phyloP scores from a whole-genome alignment of 2,113 vertebrate genomes.

The Ciconia maguari region DNA sequence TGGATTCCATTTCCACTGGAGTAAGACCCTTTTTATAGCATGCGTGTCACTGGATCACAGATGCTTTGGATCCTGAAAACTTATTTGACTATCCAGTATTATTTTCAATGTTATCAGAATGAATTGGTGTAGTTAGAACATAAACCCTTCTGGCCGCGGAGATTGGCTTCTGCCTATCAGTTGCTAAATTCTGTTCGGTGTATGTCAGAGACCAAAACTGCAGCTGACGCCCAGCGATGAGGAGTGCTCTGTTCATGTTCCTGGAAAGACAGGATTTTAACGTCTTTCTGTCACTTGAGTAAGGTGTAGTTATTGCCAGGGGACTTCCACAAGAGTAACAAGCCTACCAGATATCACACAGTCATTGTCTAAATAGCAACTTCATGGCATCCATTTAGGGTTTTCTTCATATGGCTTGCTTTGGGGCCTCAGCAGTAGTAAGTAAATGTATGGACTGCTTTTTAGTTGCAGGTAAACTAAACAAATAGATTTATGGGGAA shows the following conservation, averaged over 20 bases:
- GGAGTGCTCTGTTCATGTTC: neutral
- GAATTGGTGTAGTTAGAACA: constrained; percentile 24
- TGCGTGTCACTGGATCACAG: neutral
- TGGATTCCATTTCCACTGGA: neutral
- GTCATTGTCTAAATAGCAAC: neutral
- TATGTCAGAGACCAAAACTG: constrained; percentile 36
- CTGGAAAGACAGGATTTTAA: neutral
- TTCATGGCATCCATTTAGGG: neutral
- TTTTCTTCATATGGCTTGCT: neutral
- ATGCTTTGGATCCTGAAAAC: neutral
- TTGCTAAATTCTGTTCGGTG: constrained; percentile 56
- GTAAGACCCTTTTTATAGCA: constrained; percentile 37
- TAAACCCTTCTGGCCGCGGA: neutral
- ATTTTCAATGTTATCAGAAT: constrained; percentile 38
- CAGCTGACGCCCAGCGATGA: neutral
- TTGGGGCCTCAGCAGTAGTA: neutral
- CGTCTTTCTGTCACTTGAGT: neutral
- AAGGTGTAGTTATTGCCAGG: neutral
- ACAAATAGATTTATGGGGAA: neutral
- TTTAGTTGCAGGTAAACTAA: neutral
- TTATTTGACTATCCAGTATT: neutral
- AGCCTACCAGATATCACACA: neutral
- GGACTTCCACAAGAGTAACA: neutral
- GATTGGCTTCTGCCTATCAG: constrained; percentile 52
- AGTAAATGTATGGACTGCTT: neutral